Base-by-base conservation (phyloP, 2,888 invertebrate genomes). In the Megaustenia siamemsis region DNA sequence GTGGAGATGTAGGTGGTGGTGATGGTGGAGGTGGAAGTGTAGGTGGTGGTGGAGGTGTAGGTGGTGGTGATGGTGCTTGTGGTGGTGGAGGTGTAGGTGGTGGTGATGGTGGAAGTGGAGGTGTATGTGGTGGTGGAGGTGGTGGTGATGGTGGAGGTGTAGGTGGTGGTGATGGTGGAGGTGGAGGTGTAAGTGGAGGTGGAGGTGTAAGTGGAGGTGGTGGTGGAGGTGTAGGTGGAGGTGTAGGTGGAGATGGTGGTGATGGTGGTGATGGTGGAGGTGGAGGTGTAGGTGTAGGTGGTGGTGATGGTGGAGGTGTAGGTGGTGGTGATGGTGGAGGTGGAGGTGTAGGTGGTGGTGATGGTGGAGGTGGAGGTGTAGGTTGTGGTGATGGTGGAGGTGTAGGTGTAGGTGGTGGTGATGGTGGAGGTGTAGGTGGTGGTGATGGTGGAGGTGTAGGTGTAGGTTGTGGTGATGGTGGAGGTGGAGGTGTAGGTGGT, bases 341-440 rank as follows among this genome's bases (percentile, higher is more conserved):
- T n/a, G n/a, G n/a, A n/a, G n/a, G n/a, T n/a, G n/a, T n/a, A n/a
- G n/a, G n/a, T n/a, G n/a, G n/a, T 79, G 66, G 53, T 32, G 71
- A 63, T 73, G 66, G 76, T 66, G 69, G 69, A 45, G 66, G 78
- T 78, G 82, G 78, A 75, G 75, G 60, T 77, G 77, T 60, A 78
- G 78, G n/a, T n/a, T n/a, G n/a, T n/a, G 71, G n/a, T 60, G 60
- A 60, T 10, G 49, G 49, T 49, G 49, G 15, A 15, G 15, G 49
- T 53, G 6, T 18, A 12, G 24, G n/a, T n/a, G n/a, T n/a, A n/a
- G n/a, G n/a, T n/a, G n/a, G n/a, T n/a, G n/a, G n/a, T n/a, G n/a
- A n/a, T n/a, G n/a, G n/a, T n/a, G n/a, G n/a, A n/a, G n/a, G n/a
- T n/a, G n/a, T n/a, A n/a, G n/a, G n/a, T n/a, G n/a, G n/a, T n/a